phyloP scores from a whole-genome alignment of 2,888 invertebrate species.

The Lithophane semibrunnea region DNA sequence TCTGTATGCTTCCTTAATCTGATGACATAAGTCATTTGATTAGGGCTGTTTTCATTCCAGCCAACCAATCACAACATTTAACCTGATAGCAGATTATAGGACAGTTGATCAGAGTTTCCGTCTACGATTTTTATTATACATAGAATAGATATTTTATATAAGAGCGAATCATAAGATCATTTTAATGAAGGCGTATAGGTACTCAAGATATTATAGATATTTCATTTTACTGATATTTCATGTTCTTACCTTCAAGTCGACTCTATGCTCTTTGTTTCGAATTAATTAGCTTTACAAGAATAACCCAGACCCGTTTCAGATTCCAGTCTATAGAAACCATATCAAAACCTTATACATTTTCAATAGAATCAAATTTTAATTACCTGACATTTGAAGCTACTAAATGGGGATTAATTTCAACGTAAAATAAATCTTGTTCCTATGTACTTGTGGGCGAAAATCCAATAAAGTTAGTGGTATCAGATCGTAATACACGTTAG shows the following conservation, averaged over 20 bases:
- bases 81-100: not conserved
- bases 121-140: too few relatives aligned
- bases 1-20: not conserved
- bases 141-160: too few relatives aligned
- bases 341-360: constrained; percentile 19
- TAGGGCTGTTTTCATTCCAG: not conserved
- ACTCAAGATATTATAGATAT: not conserved
- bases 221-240: constrained; percentile 22
- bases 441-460: constrained; percentile 19
- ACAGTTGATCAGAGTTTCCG: not conserved
- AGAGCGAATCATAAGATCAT: not conserved
- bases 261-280: constrained; percentile 18
- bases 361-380: constrained; percentile 25
- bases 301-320: constrained; percentile 2
- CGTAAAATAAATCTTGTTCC: not conserved
- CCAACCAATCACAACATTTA: not conserved
- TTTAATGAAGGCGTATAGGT: not conserved
- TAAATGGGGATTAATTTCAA: constrained; percentile 14
- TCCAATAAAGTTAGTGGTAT: constrained; percentile 32
- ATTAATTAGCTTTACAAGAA: constrained; percentile 26
- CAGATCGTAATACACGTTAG: constrained; percentile 46
- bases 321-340: constrained; percentile 16
- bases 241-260: not conserved
- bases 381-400: constrained; percentile 8
- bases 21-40: not conserved